Conservation (phyloP, 2,113 vertebrate species). For the Euleptes europaea region DNA sequence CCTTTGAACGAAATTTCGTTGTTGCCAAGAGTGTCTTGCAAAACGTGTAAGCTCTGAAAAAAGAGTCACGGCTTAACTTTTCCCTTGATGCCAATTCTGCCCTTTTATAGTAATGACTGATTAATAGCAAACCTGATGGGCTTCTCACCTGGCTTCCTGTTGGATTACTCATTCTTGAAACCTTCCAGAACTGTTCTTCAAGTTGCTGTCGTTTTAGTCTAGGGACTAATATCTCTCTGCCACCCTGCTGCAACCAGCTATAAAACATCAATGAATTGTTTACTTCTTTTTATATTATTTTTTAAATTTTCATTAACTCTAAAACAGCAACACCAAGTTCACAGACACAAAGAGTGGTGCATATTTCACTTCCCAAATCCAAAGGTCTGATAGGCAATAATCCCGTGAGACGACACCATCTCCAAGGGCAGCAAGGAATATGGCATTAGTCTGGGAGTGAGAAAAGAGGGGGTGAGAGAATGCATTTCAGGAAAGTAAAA, state of each 20-base stretch:
- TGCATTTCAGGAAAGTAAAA: no score
- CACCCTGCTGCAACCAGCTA: background rate
- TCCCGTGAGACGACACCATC: no score
- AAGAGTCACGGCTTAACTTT: conserved; percentile 32
- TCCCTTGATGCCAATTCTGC: conserved; percentile 19
- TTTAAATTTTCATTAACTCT: no score
- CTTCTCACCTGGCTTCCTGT: conserved; percentile 41
- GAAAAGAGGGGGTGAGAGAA: no score
- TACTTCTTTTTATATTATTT: background rate
- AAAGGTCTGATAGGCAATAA: background rate
- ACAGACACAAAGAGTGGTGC: background rate
- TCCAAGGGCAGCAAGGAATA: no score
- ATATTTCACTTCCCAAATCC: background rate
- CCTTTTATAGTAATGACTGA: conserved; percentile 61
- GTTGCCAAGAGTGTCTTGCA: conserved; percentile 36
- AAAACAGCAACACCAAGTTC: background rate
- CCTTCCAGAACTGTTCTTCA: background rate
- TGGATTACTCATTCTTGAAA: conserved; percentile 56
- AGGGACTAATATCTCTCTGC: background rate
- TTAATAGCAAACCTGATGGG: conserved; percentile 21
- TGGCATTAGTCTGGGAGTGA: no score
- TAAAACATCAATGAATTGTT: background rate
- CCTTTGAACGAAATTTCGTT: conserved; percentile 35
- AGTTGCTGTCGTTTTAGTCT: background rate
- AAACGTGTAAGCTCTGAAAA: conserved; percentile 17